Conservation (phyloP, 2,888 invertebrate genomes). For the Charanyca ferruginea region DNA sequence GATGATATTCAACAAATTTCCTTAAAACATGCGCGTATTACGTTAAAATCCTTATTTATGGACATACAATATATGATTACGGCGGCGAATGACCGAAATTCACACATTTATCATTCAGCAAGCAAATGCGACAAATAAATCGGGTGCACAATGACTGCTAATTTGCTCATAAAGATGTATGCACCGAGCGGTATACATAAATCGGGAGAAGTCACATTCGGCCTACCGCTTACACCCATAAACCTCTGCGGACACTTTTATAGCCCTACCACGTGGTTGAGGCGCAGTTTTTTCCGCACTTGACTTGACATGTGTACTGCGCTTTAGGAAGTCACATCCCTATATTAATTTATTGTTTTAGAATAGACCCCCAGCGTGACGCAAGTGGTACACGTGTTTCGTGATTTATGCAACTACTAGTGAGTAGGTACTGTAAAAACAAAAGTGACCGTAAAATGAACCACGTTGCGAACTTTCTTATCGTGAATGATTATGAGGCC, state of each 20-base stretch:
- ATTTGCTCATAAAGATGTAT: conserved; percentile 90
- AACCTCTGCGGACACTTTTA: conserved; percentile 90
- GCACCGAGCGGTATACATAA: conserved; percentile 86
- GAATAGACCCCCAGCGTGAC: conserved; percentile 80
- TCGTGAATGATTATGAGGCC: conserved; percentile 58
- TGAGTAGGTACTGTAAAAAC: conserved; percentile 56
- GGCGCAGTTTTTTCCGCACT: conserved; percentile 87
- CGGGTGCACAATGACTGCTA: conserved; percentile 89
- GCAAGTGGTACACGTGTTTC: conserved; percentile 63
- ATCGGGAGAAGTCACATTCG: conserved; percentile 87
- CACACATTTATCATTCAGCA: conserved; percentile 85
- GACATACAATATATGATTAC: conserved; percentile 67
- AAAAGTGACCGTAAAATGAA: conserved; percentile 63
- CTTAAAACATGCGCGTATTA: conserved; percentile 29
- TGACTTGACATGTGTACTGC: conserved; percentile 87
- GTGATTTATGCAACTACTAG: conserved; percentile 63
- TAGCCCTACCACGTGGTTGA: conserved; percentile 89
- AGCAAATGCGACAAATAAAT: conserved; percentile 84
- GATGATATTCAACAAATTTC: conserved; percentile 17
- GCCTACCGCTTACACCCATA: conserved; percentile 90
- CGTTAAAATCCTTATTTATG: conserved; percentile 64
- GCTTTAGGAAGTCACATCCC: conserved; percentile 79
- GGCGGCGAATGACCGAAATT: conserved; percentile 75
- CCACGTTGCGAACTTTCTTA: conserved; percentile 59
- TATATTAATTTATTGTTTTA: conserved; percentile 88